Base-by-base conservation (phyloP, 92 coral and sea anemone genomes). In the Pocillopora grandis region DNA sequence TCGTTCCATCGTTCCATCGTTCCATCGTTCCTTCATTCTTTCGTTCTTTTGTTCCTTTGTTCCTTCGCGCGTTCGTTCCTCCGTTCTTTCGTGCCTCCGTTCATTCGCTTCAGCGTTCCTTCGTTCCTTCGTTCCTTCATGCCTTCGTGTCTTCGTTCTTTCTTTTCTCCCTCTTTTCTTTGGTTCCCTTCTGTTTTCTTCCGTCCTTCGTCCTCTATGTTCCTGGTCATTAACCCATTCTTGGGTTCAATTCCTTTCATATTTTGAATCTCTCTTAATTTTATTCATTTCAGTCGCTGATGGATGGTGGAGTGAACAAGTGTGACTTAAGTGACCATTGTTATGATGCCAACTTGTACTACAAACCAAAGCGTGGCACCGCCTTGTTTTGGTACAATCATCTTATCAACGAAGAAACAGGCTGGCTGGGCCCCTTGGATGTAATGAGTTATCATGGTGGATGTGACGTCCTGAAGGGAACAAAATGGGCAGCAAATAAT, bases 321-420 rank as follows among this genome's bases (percentile, higher is more conserved):
- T 94, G 95, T 66, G 88, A 96, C 73, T 84, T 96, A 70, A 91
- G 95, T 77, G 62, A 77, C 19, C 88, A 92, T 77, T 96, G 98
- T 75, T 84, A 96, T 58, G 74, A 94, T 17, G 92, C 98, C 3
- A 88, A 85, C 62, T 80, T 96, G 35, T 89, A 84, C 14, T 92
- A 92, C 91, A 90, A 94, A 80, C 98, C 98, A 37, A 94, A 85
- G 78, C 92, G 85, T 81, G 98, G 98, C 11, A 64, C 96, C 2
- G 98, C 98, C 9, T 64, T 96, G 66, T 87, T 96, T 68, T 96
- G 98, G 98, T 96, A 96, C 88, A 96, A 96, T 76, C 98, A 96
- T 80, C 62, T 88, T 77, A 82, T 94, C 23, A 89, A 86, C 87
- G 89, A 94, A 27, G 84, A 79, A 85, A 94, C 98, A 1, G 98